These are phyloP conservation scores for Leptinotarsa juncta DNA, from an alignment of 2,888 invertebrate genomes.

Conservation along the genomic window DNA sequence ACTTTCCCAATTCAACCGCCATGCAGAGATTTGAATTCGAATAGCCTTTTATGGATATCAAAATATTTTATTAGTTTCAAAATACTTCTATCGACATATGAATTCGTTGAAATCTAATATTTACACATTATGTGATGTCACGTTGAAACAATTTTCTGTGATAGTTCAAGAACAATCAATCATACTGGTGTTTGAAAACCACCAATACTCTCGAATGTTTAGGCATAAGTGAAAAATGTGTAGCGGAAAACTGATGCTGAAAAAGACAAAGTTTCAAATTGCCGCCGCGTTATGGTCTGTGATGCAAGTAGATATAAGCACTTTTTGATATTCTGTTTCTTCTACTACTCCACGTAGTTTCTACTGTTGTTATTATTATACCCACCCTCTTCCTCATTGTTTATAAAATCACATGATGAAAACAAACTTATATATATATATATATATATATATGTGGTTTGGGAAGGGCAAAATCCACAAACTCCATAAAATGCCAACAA, in stretches of 20 bases:
- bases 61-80: no score
- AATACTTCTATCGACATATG: no score
- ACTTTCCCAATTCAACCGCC: no score
- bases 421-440: neutral
- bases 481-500: no score
- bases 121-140: no score
- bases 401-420: conserved; percentile 2
- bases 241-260: conserved; percentile 52
- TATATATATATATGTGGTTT: neutral
- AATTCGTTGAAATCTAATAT: no score
- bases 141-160: no score
- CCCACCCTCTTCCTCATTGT: conserved; percentile 35
- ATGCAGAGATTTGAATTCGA: no score
- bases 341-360: conserved; percentile 35
- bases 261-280: conserved; percentile 51
- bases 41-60: no score
- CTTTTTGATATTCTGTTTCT: conserved; percentile 51
- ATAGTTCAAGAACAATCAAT: no score
- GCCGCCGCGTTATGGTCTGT: conserved; percentile 59
- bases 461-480: neutral
- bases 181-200: neutral
- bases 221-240: conserved; percentile 36
- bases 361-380: conserved; percentile 30
- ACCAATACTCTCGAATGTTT: conserved; percentile 40
- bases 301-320: conserved; percentile 59